Conservation (phyloP, 2,888 invertebrate genomes). For the Diogma glabrata region DNA sequence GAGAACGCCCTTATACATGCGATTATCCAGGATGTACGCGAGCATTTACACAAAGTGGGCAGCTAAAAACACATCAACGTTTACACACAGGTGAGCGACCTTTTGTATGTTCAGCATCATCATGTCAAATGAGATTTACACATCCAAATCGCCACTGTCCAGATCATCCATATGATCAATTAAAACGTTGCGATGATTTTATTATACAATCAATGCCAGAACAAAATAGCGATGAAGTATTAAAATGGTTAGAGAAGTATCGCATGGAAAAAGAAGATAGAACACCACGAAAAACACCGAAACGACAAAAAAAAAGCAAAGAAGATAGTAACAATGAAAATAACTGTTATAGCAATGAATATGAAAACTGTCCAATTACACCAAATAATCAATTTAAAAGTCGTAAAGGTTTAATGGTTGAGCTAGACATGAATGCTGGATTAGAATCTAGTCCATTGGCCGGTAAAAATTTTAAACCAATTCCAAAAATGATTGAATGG, state of each 20-base stretch:
- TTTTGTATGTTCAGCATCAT: constrained; percentile 50
- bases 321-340: constrained; percentile 30
- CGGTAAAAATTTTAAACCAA: constrained; percentile 28
- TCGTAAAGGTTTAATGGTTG: constrained; percentile 37
- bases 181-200: constrained; percentile 40
- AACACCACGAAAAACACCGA: constrained; percentile 31
- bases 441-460: constrained; percentile 16
- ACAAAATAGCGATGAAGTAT: constrained; percentile 38
- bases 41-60: constrained; percentile 66
- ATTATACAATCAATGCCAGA: constrained; percentile 39
- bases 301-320: constrained; percentile 12
- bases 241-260: constrained; percentile 40
- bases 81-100: constrained; percentile 61
- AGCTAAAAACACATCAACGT: constrained; percentile 64
- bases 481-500: constrained; percentile 26
- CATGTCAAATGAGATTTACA: constrained; percentile 56
- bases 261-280: constrained; percentile 17
- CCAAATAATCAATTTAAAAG: constrained; percentile 23
- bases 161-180: constrained; percentile 51
- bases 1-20: constrained; percentile 61
- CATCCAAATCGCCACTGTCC: constrained; percentile 67
- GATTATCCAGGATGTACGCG: constrained; percentile 59
- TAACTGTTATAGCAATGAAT: constrained; percentile 17
- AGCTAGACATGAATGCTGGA: constrained; percentile 25
- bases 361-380: constrained; percentile 12